These are phyloP conservation scores for Tragelaphus strepsiceros DNA, from an alignment of 2,113 vertebrate species.

Conservation along the genomic window DNA sequence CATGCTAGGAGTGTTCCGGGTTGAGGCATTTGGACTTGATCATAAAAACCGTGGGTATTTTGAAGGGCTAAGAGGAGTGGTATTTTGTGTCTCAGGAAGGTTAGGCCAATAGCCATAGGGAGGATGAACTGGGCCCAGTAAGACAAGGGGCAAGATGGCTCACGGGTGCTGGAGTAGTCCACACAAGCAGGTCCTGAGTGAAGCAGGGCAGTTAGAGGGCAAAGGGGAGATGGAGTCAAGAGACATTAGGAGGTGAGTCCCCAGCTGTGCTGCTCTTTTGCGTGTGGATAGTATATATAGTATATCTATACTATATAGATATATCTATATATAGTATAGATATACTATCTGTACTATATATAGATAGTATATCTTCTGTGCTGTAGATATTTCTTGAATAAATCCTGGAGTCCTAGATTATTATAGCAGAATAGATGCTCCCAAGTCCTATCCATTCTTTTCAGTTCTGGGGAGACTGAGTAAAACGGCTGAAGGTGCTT, in stretches of 20 bases:
- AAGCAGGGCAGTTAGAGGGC: neutral
- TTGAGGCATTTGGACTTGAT: neutral
- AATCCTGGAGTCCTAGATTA: neutral
- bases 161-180: neutral
- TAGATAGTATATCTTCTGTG: neutral
- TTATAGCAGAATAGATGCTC: neutral
- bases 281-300: too few species aligned
- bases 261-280: neutral
- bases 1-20: fast-evolving
- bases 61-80: neutral
- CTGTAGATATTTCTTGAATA: neutral
- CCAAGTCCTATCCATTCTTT: neutral
- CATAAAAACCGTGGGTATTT: neutral
- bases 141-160: neutral
- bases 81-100: neutral
- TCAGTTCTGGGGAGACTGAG: neutral
- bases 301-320: too few species aligned
- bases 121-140: neutral
- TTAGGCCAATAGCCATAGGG: neutral
- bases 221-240: neutral
- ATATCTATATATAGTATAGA: too few species aligned
- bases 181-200: too few species aligned
- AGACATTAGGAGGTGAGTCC: neutral
- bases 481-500: neutral
- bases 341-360: too few species aligned